Percentiles rank a stretch among this genome's conserved stretches.
Evolutionary conservation across 1,140 invertebrate genomes (phyloP).

Genomic region (Drosophila seguyi): DNA sequence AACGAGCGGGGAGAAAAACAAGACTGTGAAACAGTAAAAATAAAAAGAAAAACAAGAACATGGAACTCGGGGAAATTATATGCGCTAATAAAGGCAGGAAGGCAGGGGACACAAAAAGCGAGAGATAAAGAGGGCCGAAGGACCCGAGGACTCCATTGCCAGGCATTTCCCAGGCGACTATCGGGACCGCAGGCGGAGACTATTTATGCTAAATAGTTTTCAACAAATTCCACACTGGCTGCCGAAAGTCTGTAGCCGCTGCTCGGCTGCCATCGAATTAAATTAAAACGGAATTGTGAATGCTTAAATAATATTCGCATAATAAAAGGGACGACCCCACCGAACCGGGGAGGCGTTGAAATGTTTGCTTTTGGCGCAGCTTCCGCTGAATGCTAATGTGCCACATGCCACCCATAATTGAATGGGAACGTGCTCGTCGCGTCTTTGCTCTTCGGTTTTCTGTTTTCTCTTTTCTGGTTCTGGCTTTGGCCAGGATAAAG

Average conservation of each 20-base stretch:
- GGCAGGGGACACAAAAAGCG: constrained; percentile 4
- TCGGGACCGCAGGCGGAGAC: constrained; percentile 64
- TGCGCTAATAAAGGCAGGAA: constrained; percentile 56
- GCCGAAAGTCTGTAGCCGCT: constrained; percentile 19
- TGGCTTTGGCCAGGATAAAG: constrained; percentile 17
- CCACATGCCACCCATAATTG: constrained; percentile 69
- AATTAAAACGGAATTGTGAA: constrained; percentile 80
- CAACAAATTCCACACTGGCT: constrained; percentile 50
- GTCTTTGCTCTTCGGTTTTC: constrained; percentile 16
- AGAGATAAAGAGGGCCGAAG: constrained; percentile 26
- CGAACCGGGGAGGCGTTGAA: constrained; percentile 61
- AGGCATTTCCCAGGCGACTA: constrained; percentile 59
- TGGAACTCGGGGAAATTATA: constrained; percentile 49
- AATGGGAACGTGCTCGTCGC: constrained; percentile 71
- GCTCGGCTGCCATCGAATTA: constrained; percentile 59
- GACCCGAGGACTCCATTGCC: constrained; percentile 33
- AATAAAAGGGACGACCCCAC: constrained; percentile 49
- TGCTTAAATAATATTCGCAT: constrained; percentile 75
- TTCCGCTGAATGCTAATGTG: constrained; percentile 81
- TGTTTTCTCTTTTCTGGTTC: constrained; percentile 16
- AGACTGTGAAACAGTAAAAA: constrained; percentile 31
- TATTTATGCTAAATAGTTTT: constrained; percentile 83
- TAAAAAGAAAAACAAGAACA: constrained; percentile 18
- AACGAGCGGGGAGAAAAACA: constrained; percentile 24
- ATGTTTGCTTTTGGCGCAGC: constrained; percentile 67